Evolutionary conservation across 2,113 vertebrate genomes (phyloP).

Genomic region (Phoxinus phoxinus): DNA sequence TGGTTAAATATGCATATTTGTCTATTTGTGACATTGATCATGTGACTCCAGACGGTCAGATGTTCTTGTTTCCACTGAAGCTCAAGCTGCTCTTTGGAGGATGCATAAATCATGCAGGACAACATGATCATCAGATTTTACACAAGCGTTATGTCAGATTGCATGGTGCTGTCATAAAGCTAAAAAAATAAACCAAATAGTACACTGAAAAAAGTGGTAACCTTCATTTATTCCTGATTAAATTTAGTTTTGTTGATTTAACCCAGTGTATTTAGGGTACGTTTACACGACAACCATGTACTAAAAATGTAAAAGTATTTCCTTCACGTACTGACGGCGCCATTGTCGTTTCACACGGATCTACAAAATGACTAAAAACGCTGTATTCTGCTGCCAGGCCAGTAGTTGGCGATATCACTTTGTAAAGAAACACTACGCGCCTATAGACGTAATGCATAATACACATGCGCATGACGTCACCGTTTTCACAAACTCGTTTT

Average conservation of each 20-base stretch:
- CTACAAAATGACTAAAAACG: too few relatives aligned
- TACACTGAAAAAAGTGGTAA: background rate
- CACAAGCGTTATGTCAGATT: background rate
- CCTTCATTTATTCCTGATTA: background rate
- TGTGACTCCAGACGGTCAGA: conserved; percentile 10
- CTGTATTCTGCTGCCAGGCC: too few relatives aligned
- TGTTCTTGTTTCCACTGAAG: conserved; percentile 3
- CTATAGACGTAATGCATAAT: too few relatives aligned
- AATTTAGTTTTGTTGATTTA: background rate
- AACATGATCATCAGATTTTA: background rate
- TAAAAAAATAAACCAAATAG: background rate
- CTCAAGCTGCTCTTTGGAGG: background rate
- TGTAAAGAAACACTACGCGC: too few relatives aligned
- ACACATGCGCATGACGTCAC: too few relatives aligned
- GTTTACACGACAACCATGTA: too few relatives aligned
- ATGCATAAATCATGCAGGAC: background rate
- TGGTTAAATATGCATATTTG: background rate
- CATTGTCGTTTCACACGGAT: too few relatives aligned
- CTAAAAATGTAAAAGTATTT: too few relatives aligned
- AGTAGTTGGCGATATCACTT: too few relatives aligned
- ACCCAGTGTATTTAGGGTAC: background rate
- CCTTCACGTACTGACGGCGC: too few relatives aligned
- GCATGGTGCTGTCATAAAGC: background rate
- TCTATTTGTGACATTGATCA: conserved; percentile 15
- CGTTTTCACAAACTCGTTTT: too few relatives aligned